These are phyloP conservation scores for Campylomormyrus tamandua DNA, from an alignment of 2,113 vertebrate species.

Conservation along the genomic window DNA sequence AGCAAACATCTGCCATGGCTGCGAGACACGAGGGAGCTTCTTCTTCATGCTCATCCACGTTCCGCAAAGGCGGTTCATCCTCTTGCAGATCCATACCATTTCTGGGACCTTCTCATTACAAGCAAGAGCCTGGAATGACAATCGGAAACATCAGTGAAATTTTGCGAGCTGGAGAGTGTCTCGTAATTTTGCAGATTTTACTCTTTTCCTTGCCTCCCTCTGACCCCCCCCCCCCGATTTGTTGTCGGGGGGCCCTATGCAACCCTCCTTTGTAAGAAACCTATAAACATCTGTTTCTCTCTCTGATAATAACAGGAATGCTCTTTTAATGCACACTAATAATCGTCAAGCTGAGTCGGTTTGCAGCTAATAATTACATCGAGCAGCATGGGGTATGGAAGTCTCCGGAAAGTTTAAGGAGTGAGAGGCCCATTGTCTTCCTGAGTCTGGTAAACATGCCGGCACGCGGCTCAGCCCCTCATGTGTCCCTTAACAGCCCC, in stretches of 20 bases:
- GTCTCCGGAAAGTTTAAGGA: slow-evolving; percentile 52
- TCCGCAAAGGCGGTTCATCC: background rate
- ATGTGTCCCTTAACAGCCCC: background rate
- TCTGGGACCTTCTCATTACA: slow-evolving; percentile 53
- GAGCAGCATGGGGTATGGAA: slow-evolving; percentile 57
- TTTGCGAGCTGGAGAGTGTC: slow-evolving; percentile 39
- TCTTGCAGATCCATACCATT: slow-evolving; percentile 34
- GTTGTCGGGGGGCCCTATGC: slow-evolving; percentile 36
- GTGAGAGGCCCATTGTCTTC: background rate
- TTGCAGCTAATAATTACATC: slow-evolving; percentile 70
- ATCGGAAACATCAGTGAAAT: slow-evolving; percentile 43
- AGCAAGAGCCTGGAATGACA: slow-evolving; percentile 45
- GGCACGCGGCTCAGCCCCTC: background rate
- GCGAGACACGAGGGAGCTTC: slow-evolving; percentile 42
- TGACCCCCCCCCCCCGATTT: slow-evolving; percentile 22
- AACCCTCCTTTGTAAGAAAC: slow-evolving; percentile 57
- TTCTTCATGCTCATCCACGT: slow-evolving; percentile 39
- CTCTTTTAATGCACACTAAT: slow-evolving; percentile 65
- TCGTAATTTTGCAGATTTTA: slow-evolving; percentile 44
- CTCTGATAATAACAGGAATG: slow-evolving; percentile 67
- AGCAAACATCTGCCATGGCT: slow-evolving; percentile 52
- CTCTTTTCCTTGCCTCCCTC: background rate
- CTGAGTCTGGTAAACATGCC: background rate
- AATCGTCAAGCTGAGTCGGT: slow-evolving; percentile 62
- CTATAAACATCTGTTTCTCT: slow-evolving; percentile 57